Percentiles rank a stretch among this genome's conserved stretches.
Conservation (phyloP, 2,113 vertebrate genomes). For the Notothenia rossii region DNA sequence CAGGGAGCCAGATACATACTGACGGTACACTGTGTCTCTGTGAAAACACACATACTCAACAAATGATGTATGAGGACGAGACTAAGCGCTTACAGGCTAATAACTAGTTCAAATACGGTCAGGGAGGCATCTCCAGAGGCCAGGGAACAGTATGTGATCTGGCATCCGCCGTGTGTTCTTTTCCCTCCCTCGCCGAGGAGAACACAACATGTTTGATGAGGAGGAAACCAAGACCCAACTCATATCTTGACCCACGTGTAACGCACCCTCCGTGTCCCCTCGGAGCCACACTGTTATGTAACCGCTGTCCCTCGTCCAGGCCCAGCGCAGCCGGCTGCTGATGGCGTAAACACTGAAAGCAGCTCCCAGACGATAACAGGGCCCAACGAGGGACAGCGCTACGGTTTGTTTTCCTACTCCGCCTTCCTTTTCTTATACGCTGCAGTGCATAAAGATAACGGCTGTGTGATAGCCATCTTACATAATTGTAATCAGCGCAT, state of each 20-base stretch:
- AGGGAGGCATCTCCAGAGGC: background rate
- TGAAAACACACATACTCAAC: background rate
- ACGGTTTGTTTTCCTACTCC: background rate
- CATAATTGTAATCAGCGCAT: conserved; percentile 16
- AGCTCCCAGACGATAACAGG: conserved; percentile 17
- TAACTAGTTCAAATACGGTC: background rate
- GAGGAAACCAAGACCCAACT: conserved; percentile 52
- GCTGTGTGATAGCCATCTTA: conserved; percentile 25
- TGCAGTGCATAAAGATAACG: background rate
- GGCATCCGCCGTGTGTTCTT: conserved; percentile 59
- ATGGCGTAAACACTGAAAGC: conserved; percentile 38
- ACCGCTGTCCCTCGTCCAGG: conserved; percentile 9
- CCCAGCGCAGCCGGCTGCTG: background rate
- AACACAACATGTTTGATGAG: conserved; percentile 44
- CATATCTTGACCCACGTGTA: conserved; percentile 42
- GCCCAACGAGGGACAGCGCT: background rate
- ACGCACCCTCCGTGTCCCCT: conserved; percentile 18
- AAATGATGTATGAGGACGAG: background rate
- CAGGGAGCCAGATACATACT: conserved; percentile 12
- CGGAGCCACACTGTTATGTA: conserved; percentile 53
- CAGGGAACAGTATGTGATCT: conserved; percentile 71
- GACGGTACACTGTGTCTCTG: conserved; percentile 17
- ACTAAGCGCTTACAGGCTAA: background rate
- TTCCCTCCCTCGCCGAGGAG: conserved; percentile 1
- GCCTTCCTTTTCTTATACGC: background rate